Base-by-base conservation (phyloP, 2,797 vertebrate species). In the Limnodromus scolopaceus region DNA sequence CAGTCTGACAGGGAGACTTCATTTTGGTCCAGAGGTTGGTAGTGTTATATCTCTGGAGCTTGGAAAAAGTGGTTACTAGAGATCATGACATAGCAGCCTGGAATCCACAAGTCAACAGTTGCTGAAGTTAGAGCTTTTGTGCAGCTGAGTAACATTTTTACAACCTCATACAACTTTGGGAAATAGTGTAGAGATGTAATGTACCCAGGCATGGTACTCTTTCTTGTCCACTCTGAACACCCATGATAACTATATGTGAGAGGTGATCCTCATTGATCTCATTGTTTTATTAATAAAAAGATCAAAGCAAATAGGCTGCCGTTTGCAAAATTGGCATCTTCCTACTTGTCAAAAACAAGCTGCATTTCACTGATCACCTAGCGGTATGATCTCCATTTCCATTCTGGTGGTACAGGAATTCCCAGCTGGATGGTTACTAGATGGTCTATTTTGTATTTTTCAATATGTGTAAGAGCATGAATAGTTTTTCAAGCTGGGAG, bases 191-290 rank as follows among this genome's bases (percentile, higher is more conserved):
- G 34, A 69, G 45, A 27, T 22, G 9, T 49, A 57, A 38, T 8
- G 28, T 25, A 69, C 24, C 4, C 58, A 75, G 28, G 14, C 48
- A 46, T 46, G 14, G 4, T 10, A 27, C 0, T 0, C 8, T 80
- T 63, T 77, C 43, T 51, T 41, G 27, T 63, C 43, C 11, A 11
- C 13, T 43, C 7, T 28, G 36, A 77, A 66, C 11, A 54, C 10
- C 23, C 36, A 19, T 18, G 27, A 20, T 46, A 51, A 69, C 49
- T 51, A 11, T n/a, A 27, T 22, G 6, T 45, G 46, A 65, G 20
- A 87, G 14, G 27, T 30, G 43, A 25, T 74, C 19, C 27, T 86
- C 18, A 36, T 70, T 66, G 36, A n/a, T 63, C 34, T 83, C 7
- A 22, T 39, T 54, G 32, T 32, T 60, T 78, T 61, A 41, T 81